phyloP scores from a whole-genome alignment of 2,113 vertebrate genomes.

The Heterotilapia buettikoferi region DNA sequence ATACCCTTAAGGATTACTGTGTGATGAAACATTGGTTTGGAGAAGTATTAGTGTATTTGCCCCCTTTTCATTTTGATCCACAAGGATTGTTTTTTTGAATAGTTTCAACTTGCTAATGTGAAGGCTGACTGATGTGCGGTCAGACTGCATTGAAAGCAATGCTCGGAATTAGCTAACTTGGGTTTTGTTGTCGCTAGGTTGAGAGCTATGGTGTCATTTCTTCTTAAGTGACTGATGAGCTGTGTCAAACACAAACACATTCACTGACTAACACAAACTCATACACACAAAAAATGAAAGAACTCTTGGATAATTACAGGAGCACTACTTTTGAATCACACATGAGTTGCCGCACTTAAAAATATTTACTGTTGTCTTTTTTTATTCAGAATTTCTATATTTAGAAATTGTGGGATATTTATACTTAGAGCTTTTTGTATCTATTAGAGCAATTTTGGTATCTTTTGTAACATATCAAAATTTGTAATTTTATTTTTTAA shows the following conservation, averaged over 20 bases:
- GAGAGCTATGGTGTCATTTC: neutral
- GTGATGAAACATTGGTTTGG: conserved; percentile 49
- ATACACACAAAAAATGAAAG: neutral
- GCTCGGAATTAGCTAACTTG: neutral
- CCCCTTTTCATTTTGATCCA: neutral
- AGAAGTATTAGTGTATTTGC: neutral
- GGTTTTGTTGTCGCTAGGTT: neutral
- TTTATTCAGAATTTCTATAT: neutral
- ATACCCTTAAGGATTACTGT: conserved; percentile 2
- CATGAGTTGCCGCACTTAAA: neutral
- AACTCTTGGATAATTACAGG: conserved; percentile 3
- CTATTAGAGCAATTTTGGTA: neutral
- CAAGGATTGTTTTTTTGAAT: neutral
- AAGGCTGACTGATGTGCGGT: neutral
- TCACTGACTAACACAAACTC: conserved; percentile 9
- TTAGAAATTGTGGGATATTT: neutral
- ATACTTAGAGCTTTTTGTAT: neutral
- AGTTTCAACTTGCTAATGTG: conserved; percentile 8
- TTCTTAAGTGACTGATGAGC: neutral
- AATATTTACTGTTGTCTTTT: neutral
- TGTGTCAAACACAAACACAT: neutral
- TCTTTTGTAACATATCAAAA: neutral
- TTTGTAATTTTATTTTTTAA: neutral
- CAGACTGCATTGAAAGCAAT: neutral
- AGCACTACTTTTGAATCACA: neutral